Percentiles rank a stretch among this genome's conserved stretches.
These are phyloP conservation scores for Laodelphax striatellus DNA, from an alignment of 1,140 invertebrate species.

Conservation along the genomic window DNA sequence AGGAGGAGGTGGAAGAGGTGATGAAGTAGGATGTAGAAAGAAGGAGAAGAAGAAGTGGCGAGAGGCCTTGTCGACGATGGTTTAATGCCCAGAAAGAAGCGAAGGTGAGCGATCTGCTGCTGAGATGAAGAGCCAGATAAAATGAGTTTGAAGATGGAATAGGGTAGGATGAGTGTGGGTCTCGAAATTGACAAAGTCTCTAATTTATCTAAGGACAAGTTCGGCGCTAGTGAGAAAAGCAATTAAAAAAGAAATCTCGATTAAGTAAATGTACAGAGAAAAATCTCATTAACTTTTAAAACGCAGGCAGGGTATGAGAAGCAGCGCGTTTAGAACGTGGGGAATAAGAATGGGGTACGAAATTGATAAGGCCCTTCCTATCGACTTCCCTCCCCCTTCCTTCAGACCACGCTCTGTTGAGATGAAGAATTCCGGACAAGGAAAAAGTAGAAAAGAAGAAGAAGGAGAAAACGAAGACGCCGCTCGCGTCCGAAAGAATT, in stretches of 20 bases:
- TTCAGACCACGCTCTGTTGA: too few species aligned
- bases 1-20: too few species aligned
- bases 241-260: constrained; percentile 4
- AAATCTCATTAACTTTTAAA: constrained; percentile 2
- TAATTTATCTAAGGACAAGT: constrained; percentile 2
- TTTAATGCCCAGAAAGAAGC: too few species aligned
- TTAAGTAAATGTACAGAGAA: constrained; percentile 4
- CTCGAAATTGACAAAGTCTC: constrained; percentile 1
- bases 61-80: too few species aligned
- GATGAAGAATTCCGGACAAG: background rate
- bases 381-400: too few species aligned
- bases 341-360: background rate
- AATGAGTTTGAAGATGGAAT: too few species aligned
- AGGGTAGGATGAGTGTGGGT: background rate
- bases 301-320: background rate
- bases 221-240: background rate
- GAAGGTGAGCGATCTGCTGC: too few species aligned
- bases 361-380: background rate
- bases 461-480: too few species aligned
- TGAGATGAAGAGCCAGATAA: too few species aligned
- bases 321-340: background rate
- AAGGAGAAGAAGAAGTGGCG: too few species aligned
- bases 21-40: too few species aligned
- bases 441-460: too few species aligned
- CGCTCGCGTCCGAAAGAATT: background rate